Evolutionary conservation across 2,888 invertebrate genomes (phyloP).

Genomic region (Brassicogethes aeneus): DNA sequence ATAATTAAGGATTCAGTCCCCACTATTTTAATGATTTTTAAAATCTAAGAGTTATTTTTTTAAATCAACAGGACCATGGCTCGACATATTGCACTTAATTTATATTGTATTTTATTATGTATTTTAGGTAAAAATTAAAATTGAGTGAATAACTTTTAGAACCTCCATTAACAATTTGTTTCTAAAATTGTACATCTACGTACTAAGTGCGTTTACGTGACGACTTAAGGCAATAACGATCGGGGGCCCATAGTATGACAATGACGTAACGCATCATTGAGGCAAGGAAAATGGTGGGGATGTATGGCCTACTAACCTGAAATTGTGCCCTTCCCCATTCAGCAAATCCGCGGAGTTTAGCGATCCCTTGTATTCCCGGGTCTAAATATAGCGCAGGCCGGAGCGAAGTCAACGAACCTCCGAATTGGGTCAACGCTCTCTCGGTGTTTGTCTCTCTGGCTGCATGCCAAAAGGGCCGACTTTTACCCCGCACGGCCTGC

Average conservation of each 20-base stretch:
- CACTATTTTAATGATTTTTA: too few relatives aligned
- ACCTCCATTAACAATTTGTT: constrained; percentile 5
- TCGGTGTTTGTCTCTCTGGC: constrained; percentile 2
- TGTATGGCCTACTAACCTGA: constrained; percentile 15
- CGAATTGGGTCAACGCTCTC: constrained; percentile 14
- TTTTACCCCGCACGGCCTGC: neutral
- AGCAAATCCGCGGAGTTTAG: constrained; percentile 8
- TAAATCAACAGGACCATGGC: too few relatives aligned
- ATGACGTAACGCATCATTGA: constrained; percentile 16
- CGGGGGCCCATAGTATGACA: constrained; percentile 2
- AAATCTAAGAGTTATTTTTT: too few relatives aligned
- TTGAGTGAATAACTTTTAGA: too few relatives aligned
- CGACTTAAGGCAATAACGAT: constrained; percentile 1
- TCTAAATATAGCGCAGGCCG: constrained; percentile 14
- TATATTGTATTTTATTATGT: too few relatives aligned
- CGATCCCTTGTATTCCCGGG: constrained; percentile 8
- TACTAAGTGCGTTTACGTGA: constrained; percentile 7
- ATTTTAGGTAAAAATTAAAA: too few relatives aligned
- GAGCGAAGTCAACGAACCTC: constrained; percentile 14
- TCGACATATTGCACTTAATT: too few relatives aligned
- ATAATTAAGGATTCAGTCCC: too few relatives aligned
- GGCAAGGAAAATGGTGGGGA: constrained; percentile 6
- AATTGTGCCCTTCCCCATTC: constrained; percentile 15
- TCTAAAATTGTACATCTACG: constrained; percentile 10
- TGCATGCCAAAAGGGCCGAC: neutral